Percentiles rank a stretch among this genome's conserved stretches.
Evolutionary conservation across 2,113 vertebrate genomes (phyloP).

Genomic region (Columba janthina): DNA sequence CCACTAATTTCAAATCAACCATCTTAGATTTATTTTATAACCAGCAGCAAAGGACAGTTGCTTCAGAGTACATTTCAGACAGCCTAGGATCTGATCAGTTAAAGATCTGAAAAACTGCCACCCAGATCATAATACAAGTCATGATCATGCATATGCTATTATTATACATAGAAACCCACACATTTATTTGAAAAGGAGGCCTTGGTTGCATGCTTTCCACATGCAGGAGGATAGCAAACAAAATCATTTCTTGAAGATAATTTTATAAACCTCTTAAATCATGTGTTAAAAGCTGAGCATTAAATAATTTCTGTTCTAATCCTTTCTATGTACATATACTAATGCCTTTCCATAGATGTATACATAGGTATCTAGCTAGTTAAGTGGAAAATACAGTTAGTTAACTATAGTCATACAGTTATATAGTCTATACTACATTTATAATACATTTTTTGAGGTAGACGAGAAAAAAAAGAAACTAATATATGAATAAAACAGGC

Average conservation of each 20-base stretch:
- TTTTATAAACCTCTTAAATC: neutral
- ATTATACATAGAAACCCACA: neutral
- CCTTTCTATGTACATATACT: neutral
- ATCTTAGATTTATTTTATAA: neutral
- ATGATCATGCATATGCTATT: neutral
- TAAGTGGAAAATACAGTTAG: neutral
- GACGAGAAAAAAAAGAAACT: neutral
- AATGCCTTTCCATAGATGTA: neutral
- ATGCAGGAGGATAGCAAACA: neutral
- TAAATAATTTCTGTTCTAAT: neutral
- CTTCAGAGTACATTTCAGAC: neutral
- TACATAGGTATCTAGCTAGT: neutral
- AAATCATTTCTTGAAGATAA: neutral
- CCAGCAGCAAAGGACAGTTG: neutral
- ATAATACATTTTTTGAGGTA: neutral
- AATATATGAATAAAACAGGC: neutral
- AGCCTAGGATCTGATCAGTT: neutral
- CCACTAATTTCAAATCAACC: neutral
- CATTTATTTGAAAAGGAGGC: neutral
- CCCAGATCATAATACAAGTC: neutral
- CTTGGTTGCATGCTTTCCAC: neutral
- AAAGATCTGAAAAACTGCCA: neutral
- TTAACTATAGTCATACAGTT: neutral
- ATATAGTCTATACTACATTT: neutral
- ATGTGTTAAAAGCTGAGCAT: neutral